phyloP scores from a whole-genome alignment of 2,113 vertebrate species.

The Hystrix cristata region DNA sequence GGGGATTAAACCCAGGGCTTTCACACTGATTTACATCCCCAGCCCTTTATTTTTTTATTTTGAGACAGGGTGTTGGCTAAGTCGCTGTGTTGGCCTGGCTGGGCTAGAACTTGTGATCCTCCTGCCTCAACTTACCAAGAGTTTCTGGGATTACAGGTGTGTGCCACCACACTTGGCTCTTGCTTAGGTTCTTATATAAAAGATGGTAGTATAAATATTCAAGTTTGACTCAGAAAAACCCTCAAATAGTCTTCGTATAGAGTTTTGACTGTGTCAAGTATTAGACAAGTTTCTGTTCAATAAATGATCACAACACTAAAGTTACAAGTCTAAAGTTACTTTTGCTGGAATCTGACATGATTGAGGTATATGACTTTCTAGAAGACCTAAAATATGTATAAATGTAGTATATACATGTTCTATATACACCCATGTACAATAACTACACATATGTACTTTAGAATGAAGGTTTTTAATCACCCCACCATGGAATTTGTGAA shows the following conservation, averaged over 20 bases:
- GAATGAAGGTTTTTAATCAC: neutral
- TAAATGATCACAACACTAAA: neutral
- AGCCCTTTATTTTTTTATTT: neutral
- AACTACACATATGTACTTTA: neutral
- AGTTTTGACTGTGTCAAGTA: neutral
- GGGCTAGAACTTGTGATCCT: neutral
- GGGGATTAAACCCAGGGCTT: neutral
- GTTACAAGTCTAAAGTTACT: neutral
- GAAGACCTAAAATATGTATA: neutral
- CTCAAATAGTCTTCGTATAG: neutral
- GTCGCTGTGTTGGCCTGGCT: neutral
- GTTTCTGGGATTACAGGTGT: neutral
- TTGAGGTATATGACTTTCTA: neutral
- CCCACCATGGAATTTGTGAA: neutral
- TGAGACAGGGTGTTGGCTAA: neutral
- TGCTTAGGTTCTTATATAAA: constrained; percentile 7
- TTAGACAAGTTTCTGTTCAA: neutral
- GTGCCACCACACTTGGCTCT: neutral
- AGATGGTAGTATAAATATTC: neutral
- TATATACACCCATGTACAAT: neutral
- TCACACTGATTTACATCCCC: neutral
- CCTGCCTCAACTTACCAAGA: neutral
- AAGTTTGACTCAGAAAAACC: constrained; percentile 10
- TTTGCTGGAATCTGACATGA: neutral
- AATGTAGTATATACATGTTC: neutral